Base-by-base conservation (phyloP, 2,888 invertebrate species). In the Idaea biselata region DNA sequence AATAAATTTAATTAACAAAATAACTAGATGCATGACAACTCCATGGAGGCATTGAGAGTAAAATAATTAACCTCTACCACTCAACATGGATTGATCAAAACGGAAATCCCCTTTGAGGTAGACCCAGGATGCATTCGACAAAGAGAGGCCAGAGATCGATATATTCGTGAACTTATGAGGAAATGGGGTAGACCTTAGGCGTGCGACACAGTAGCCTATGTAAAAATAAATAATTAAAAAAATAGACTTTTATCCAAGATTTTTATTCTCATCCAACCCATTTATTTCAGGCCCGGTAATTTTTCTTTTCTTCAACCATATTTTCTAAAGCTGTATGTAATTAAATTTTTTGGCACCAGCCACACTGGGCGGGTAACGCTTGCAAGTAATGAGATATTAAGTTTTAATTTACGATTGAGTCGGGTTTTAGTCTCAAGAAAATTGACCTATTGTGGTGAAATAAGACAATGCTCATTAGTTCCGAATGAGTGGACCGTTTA, bases 361-460 rank as follows among this genome's bases (percentile, higher is more conserved):
- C 68, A 76, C 78, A 70, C 72, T 79, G 77, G 86, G 87, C 83
- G 87, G 81, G 78, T 78, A 73, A 76, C 73, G 81, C 80, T 89
- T 89, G 91, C 88, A 87, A 90, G 88, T 90, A 91, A 92, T 88
- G 91, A 88, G 88, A 88, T 86, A 90, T 91, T 87, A 87, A 88
- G 81, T 86, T 88, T 85, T 81, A 91, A 91, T 90, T 90, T 89
- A 91, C 86, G 90, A 85, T 82, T 85, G 80, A 86, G 84, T 84
- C 74, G 82, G 83, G 84, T 82, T 85, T 83, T 79, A 83, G 81
- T 86, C 89, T 87, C 86, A 87, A 89, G 88, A 81, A 89, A 89
- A 90, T 83, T 89, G 88, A 89, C 86, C 91, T 89, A 90, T 91
- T 91, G 88, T 89, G 84, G 83, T 81, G 75, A 82, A 84, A 83